Conservation (phyloP, 2,113 vertebrate species). For the Bos javanicus region DNA sequence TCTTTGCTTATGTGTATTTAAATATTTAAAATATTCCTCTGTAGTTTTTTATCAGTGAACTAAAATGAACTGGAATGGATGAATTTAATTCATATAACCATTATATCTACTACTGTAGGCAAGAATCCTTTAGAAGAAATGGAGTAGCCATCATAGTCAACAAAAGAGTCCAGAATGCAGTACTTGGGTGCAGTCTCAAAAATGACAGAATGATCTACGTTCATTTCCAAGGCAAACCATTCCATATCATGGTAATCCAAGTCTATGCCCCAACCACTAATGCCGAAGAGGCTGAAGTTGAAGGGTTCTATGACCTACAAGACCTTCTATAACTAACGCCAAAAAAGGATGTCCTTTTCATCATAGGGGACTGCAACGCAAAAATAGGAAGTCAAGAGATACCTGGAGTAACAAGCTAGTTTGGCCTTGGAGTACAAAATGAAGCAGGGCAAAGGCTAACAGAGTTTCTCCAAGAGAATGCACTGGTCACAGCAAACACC, state of each 20-base stretch:
- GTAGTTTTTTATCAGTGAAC: neutral
- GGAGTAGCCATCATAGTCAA: neutral
- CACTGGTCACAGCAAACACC: neutral
- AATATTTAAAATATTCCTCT: conserved; percentile 17
- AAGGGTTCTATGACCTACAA: neutral
- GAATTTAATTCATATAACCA: neutral
- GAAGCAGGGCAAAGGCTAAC: neutral
- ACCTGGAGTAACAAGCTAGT: neutral
- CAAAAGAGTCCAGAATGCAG: neutral
- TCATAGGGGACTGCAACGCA: neutral
- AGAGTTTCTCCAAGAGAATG: neutral
- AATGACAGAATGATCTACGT: neutral
- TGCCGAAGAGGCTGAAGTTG: neutral
- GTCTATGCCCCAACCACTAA: neutral
- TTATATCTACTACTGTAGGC: neutral
- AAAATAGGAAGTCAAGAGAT: neutral
- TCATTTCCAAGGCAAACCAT: neutral
- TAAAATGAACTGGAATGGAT: neutral
- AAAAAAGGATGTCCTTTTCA: neutral
- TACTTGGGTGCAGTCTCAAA: neutral
- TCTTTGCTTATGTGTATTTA: neutral
- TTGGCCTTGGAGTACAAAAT: neutral
- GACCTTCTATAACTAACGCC: neutral
- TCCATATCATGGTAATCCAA: neutral
- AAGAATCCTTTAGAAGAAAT: neutral